phyloP scores from a whole-genome alignment of 2,113 vertebrate species.

The Pseudopodoces humilis region DNA sequence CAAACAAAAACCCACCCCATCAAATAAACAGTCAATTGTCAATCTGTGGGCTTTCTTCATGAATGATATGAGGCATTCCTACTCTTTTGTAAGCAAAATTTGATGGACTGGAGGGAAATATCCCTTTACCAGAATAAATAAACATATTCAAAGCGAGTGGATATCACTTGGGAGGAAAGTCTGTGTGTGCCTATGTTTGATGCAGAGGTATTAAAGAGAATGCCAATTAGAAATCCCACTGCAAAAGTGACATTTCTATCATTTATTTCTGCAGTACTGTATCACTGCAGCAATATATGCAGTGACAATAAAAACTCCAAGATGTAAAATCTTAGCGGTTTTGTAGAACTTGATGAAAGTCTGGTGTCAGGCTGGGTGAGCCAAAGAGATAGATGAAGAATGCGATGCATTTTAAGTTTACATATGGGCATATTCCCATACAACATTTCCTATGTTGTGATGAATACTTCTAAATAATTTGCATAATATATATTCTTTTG shows the following conservation, averaged over 20 bases:
- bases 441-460: not conserved
- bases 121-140: not conserved
- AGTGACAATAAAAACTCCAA: not conserved
- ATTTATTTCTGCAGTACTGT: not conserved
- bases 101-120: not conserved
- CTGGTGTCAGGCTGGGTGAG: not conserved
- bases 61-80: not conserved
- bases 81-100: not conserved
- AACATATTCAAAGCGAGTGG: not conserved
- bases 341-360: conserved; percentile 7
- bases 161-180: not conserved
- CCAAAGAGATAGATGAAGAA: not conserved
- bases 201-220: not conserved
- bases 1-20: not conserved
- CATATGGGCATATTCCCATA: not conserved
- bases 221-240: not conserved
- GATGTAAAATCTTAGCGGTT: not conserved
- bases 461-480: conserved; percentile 24
- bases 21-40: not conserved
- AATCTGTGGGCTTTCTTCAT: not conserved
- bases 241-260: not conserved
- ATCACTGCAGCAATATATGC: not conserved
- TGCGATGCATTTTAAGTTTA: not conserved
- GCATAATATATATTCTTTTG: conserved; percentile 13
- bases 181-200: not conserved